Conservation (phyloP, 2,888 invertebrate species). For the Cepaea hortensis region DNA sequence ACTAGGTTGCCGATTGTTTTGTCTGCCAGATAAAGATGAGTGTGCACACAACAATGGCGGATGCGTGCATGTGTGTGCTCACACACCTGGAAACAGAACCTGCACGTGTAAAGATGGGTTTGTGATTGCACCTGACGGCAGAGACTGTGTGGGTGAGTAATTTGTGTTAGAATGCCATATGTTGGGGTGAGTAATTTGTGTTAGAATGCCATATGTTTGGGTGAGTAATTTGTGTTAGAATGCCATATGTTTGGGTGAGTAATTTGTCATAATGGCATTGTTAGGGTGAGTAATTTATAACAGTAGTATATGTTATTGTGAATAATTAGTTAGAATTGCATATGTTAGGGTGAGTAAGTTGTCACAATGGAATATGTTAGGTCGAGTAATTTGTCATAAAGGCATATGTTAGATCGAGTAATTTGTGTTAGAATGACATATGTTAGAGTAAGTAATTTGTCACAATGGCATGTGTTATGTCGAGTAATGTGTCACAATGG, state of each 20-base stretch:
- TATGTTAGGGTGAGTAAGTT: too few species aligned
- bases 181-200: too few species aligned
- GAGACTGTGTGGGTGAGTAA: slow-evolving; percentile 74
- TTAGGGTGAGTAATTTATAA: too few species aligned
- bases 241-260: not conserved
- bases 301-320: too few species aligned
- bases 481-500: too few species aligned
- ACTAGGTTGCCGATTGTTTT: not conserved
- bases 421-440: not conserved
- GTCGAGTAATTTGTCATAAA: too few species aligned
- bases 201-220: not conserved
- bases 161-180: not conserved
- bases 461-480: too few species aligned
- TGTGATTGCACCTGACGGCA: slow-evolving; percentile 67
- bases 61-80: slow-evolving; percentile 73
- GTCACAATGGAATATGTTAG: too few species aligned
- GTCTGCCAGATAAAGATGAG: slow-evolving; percentile 70
- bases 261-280: not conserved
- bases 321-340: too few species aligned
- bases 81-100: slow-evolving; percentile 72
- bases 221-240: not conserved
- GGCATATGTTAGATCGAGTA: slow-evolving; percentile 39
- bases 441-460: not conserved
- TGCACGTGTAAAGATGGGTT: slow-evolving; percentile 74
- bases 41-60: slow-evolving; percentile 73